These are phyloP conservation scores for Arctopsyche grandis DNA, from an alignment of 1,140 invertebrate species.

Conservation along the genomic window DNA sequence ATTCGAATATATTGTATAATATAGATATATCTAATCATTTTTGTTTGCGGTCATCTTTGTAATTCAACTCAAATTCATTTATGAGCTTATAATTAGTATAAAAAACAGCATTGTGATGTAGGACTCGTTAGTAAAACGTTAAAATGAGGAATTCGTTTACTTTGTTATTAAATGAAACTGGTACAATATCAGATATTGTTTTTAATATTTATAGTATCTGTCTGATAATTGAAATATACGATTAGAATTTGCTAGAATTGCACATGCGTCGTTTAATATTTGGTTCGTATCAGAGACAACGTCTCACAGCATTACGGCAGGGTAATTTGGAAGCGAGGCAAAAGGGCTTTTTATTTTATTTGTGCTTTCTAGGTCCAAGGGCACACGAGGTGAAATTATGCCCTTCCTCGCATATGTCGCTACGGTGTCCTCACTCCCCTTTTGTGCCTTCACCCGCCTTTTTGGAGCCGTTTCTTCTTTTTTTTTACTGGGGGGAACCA, in stretches of 20 bases:
- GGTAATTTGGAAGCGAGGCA: slow-evolving; percentile 10
- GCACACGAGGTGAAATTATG: slow-evolving; percentile 34
- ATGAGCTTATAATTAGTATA: no score
- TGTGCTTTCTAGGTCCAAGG: slow-evolving; percentile 21
- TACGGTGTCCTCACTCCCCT: not conserved
- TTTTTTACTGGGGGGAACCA: not conserved
- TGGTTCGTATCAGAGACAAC: not conserved
- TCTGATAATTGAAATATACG: not conserved
- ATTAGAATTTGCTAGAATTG: not conserved
- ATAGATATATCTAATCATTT: no score
- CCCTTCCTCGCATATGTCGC: slow-evolving; percentile 41
- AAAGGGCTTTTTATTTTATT: slow-evolving; percentile 25
- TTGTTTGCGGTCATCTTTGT: no score
- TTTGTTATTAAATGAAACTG: no score
- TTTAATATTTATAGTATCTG: no score
- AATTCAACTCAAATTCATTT: no score
- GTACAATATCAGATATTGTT: no score
- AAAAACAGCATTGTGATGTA: no score
- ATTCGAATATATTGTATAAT: no score
- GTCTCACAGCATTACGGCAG: not conserved
- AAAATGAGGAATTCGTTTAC: no score
- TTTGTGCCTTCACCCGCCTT: not conserved
- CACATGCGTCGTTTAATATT: not conserved
- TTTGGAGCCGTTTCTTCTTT: not conserved
- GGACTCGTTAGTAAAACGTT: no score